Evolutionary conservation across 2,797 vertebrate genomes (phyloP).

Genomic region (Anabacerthia variegaticeps): DNA sequence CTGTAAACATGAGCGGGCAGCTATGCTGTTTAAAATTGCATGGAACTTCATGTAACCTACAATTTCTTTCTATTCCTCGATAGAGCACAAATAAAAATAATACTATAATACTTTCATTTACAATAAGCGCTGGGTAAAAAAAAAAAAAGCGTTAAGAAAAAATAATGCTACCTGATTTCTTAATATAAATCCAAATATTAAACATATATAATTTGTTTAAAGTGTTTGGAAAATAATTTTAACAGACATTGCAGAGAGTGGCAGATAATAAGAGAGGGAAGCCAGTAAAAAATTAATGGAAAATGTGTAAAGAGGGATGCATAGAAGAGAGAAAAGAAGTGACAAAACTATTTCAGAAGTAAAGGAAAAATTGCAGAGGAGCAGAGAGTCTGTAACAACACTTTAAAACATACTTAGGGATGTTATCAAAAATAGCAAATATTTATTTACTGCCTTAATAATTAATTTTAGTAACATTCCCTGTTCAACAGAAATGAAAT

Average conservation of each 20-base stretch:
- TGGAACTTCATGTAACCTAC: not conserved
- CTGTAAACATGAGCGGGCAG: not conserved
- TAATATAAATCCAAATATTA: not conserved
- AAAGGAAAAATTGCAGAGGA: not conserved
- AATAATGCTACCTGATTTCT: not conserved
- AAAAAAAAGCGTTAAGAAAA: not conserved
- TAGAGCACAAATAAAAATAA: not conserved
- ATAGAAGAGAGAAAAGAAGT: not conserved
- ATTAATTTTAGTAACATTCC: not conserved
- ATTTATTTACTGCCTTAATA: not conserved
- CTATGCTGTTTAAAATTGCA: not conserved
- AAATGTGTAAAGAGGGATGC: not conserved
- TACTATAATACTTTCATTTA: not conserved
- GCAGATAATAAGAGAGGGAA: not conserved
- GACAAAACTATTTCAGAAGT: not conserved
- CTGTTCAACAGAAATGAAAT: not conserved
- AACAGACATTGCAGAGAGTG: not conserved
- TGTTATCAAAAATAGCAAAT: not conserved
- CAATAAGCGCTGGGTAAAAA: not conserved
- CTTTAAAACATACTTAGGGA: not conserved
- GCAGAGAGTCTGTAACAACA: not conserved
- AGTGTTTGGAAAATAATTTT: not conserved
- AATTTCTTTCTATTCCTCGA: not conserved
- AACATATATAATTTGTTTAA: not conserved
- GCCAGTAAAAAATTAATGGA: not conserved